phyloP scores from a whole-genome alignment of 2,113 vertebrate genomes.

The Nyctibius bracteatus region DNA sequence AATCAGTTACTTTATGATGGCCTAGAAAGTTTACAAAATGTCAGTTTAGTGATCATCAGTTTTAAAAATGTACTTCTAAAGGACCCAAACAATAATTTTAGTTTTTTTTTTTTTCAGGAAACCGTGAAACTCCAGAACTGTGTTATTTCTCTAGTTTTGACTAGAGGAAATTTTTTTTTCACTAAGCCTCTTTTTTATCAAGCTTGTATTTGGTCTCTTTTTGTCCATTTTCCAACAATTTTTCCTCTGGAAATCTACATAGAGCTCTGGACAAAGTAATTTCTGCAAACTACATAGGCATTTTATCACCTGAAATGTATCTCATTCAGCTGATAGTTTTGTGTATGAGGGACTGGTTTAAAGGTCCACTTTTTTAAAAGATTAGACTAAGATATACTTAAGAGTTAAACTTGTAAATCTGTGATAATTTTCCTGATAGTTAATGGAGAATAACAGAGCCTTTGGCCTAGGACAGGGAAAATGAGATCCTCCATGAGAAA shows the following conservation, averaged over 20 bases:
- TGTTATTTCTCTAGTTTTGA: not conserved
- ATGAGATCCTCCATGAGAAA: not conserved
- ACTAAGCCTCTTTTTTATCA: not conserved
- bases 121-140: not conserved
- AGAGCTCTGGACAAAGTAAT: not conserved
- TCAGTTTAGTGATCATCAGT: not conserved
- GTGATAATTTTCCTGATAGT: not conserved
- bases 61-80: not conserved
- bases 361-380: not conserved
- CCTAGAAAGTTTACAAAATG: not conserved
- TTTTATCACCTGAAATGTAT: not conserved
- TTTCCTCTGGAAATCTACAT: not conserved
- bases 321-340: not conserved
- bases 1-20: not conserved
- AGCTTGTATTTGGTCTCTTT: not conserved
- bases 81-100: not conserved
- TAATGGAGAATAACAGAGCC: not conserved
- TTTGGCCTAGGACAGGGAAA: not conserved
- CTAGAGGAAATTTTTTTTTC: not conserved
- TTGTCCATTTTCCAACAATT: not conserved
- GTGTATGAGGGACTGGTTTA: not conserved
- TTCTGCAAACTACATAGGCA: not conserved
- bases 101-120: not conserved
- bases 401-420: not conserved
- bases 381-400: not conserved